phyloP scores from a whole-genome alignment of 1,140 invertebrate species.

The Dysdera silvatica region DNA sequence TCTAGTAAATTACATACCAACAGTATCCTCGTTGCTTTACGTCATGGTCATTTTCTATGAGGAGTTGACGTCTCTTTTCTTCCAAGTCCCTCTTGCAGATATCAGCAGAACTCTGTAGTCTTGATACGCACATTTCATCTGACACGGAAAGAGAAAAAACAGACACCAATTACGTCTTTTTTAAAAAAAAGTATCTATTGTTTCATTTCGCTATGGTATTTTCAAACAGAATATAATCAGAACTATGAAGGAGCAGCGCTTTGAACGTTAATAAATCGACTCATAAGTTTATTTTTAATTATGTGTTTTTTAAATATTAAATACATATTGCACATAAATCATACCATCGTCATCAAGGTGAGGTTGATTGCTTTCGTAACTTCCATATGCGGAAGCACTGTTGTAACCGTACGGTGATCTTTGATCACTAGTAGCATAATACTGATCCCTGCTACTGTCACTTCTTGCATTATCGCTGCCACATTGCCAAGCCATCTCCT shows the following conservation, averaged over 20 bases:
- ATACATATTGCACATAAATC: no score
- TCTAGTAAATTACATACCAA: slow-evolving; percentile 2
- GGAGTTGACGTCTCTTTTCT: not conserved
- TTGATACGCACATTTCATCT: slow-evolving; percentile 6
- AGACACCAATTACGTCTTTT: no score
- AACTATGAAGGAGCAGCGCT: no score
- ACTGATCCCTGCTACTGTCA: slow-evolving; percentile 2
- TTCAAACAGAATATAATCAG: no score
- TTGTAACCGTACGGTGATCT: not conserved
- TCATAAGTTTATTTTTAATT: no score
- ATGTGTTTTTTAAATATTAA: no score
- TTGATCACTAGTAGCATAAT: not conserved
- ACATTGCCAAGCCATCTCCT: slow-evolving; percentile 28
- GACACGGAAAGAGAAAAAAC: not conserved
- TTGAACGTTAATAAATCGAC: no score
- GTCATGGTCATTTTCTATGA: slow-evolving; percentile 7
- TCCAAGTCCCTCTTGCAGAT: slow-evolving; percentile 13
- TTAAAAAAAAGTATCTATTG: no score
- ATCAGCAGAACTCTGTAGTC: not conserved
- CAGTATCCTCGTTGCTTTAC: not conserved
- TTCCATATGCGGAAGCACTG: not conserved
- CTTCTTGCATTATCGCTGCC: not conserved
- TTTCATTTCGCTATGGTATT: no score
- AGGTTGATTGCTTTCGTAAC: not conserved
- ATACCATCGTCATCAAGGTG: slow-evolving; percentile 21